Evolutionary conservation across 2,888 invertebrate species (phyloP).

Genomic region (Oscheius sp.): DNA sequence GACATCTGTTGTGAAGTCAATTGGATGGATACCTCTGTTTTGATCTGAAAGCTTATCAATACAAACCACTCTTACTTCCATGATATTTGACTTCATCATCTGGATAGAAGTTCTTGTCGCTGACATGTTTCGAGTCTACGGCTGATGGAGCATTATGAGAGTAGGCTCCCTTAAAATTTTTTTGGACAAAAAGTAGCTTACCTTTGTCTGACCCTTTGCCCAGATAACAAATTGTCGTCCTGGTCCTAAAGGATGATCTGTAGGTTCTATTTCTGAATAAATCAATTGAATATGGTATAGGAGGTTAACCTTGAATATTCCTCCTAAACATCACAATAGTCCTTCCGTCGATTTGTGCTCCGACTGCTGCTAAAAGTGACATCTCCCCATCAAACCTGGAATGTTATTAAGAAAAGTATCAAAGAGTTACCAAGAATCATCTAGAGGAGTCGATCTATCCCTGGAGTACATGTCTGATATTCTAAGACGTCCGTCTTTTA

Average conservation of each 20-base stretch:
- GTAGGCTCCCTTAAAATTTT: slow-evolving; percentile 37
- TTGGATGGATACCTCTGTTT: slow-evolving; percentile 30
- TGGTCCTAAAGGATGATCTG: slow-evolving; percentile 68
- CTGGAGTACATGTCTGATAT: slow-evolving; percentile 67
- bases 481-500: slow-evolving; percentile 53
- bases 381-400: slow-evolving; percentile 65
- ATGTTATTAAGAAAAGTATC: no score
- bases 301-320: slow-evolving; percentile 50
- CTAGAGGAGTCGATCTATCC: slow-evolving; percentile 64
- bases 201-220: slow-evolving; percentile 61
- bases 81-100: slow-evolving; percentile 33
- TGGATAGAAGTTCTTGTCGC: slow-evolving; percentile 32
- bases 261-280: slow-evolving; percentile 66
- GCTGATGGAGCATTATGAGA: slow-evolving; percentile 47
- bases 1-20: slow-evolving; percentile 31
- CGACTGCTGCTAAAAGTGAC: slow-evolving; percentile 63
- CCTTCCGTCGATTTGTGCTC: slow-evolving; percentile 59
- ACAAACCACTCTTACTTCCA: slow-evolving; percentile 22
- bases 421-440: slow-evolving; percentile 56
- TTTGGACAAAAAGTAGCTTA: slow-evolving; percentile 8
- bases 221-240: slow-evolving; percentile 57
- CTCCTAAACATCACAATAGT: slow-evolving; percentile 67
- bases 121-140: slow-evolving; percentile 42
- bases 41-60: slow-evolving; percentile 1
- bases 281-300: background rate